Base-by-base conservation (phyloP, 1,140 invertebrate species). In the Planococcus citri region DNA sequence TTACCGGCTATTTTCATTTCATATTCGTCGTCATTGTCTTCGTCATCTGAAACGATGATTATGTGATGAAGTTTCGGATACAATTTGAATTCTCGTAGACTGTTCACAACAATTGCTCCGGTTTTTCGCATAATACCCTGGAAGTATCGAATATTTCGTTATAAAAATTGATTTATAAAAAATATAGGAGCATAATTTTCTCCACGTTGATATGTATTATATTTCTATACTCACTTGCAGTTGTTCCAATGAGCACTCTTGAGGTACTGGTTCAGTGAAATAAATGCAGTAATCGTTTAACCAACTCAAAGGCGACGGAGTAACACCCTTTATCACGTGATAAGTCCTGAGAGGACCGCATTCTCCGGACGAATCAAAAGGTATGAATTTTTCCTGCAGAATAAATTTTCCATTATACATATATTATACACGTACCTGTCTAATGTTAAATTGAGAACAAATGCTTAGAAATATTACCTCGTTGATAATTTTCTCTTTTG, bases 281-380 rank as follows among this genome's bases (percentile, higher is more conserved):
- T 25, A 64, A 25, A 64, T 64, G 17, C 60, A 64, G 20, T 64
- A 64, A 25, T 64, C 60, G 4, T 25, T 10, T 25, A 64, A 21
- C 60, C 60, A 64, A 22, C 10, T 17, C 17, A 64, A 64, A 24
- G 60, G 60, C 4, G 25, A 64, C 22, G 60, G 60, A 4, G 60
- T 64, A 10, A 27, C 4, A 2, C 60, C 60, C 10, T 64, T 64
- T 1, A 25, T 24, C 24, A 27, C 9, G 20, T 64, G 9, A 25
- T 24, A 27, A 2, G 60, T 27, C 17, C 60, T 10, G 6, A 64
- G 24, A 9, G 60, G 60, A 17, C 60, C 60, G 22, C 60, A 64
- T 25, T 64, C 60, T 10, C 60, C 60, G 9, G 60, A 64, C 17
- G 60, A 64, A 64, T 64, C 60, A 1, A 64, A 64, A 64, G 60